Evolutionary conservation across 2,113 vertebrate genomes (phyloP).

Genomic region (Canis aureus): DNA sequence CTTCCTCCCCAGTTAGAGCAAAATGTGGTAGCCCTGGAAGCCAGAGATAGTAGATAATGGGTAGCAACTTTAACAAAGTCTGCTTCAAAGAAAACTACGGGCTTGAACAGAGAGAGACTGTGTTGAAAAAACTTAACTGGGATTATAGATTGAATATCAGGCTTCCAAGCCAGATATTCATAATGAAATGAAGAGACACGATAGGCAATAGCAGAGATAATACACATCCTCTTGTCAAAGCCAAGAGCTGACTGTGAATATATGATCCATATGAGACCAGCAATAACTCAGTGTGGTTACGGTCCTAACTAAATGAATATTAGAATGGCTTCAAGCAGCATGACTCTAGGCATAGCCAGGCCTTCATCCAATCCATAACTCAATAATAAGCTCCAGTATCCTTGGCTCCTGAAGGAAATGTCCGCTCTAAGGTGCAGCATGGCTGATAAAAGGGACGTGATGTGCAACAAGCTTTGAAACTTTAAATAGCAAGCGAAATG

Average conservation of each 20-base stretch:
- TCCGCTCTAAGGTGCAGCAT: background rate
- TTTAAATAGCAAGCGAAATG: conserved; percentile 18
- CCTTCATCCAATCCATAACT: background rate
- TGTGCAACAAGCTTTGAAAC: conserved; percentile 15
- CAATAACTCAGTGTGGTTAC: conserved; percentile 67
- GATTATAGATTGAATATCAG: conserved; percentile 31
- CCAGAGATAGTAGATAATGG: conserved; percentile 21
- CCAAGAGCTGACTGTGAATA: conserved; percentile 53
- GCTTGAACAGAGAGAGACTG: background rate
- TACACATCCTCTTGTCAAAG: conserved; percentile 54
- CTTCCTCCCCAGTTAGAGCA: conserved; percentile 55
- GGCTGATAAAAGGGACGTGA: background rate
- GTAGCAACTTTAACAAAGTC: conserved; percentile 28
- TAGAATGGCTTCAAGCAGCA: background rate
- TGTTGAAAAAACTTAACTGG: conserved; percentile 53
- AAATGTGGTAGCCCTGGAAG: background rate
- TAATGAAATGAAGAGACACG: conserved; percentile 56
- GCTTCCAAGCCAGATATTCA: conserved; percentile 17
- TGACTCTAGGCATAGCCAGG: background rate
- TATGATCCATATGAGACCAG: conserved; percentile 31
- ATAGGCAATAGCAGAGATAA: conserved; percentile 40
- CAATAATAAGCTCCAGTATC: background rate
- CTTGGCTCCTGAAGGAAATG: conserved; percentile 15
- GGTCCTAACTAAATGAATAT: conserved; percentile 1
- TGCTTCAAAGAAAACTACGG: conserved; percentile 47